Evolutionary conservation across 2,888 invertebrate species (phyloP).

Genomic region (Drosophila cognata): DNA sequence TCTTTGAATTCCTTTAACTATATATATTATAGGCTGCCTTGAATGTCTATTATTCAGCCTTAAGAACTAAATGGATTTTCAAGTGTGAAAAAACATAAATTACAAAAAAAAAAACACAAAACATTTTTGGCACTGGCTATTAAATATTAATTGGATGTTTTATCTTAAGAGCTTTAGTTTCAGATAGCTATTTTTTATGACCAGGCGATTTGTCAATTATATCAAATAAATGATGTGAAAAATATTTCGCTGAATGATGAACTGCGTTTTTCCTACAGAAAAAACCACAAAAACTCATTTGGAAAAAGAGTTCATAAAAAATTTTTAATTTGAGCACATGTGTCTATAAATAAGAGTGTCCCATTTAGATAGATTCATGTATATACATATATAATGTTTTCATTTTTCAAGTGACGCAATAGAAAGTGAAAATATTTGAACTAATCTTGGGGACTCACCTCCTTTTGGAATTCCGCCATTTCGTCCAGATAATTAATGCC

Average conservation of each 20-base stretch:
- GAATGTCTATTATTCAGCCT: conserved; percentile 13
- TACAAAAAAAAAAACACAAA: background rate
- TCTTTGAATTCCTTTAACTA: conserved; percentile 14
- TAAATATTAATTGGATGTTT: conserved; percentile 43
- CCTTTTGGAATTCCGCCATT: conserved; percentile 82
- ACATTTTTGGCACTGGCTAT: background rate
- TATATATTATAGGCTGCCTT: conserved; percentile 26
- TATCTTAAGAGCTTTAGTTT: conserved; percentile 21
- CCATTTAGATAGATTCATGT: conserved; percentile 38
- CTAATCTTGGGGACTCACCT: conserved; percentile 68
- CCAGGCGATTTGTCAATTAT: conserved; percentile 32
- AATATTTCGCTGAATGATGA: conserved; percentile 1
- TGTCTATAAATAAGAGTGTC: conserved; percentile 64
- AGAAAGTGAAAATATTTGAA: background rate
- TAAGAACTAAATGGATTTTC: conserved; percentile 20
- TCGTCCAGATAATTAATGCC: conserved; percentile 83
- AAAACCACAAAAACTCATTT: conserved; percentile 3
- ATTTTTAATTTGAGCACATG: conserved; percentile 50
- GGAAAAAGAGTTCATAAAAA: conserved; percentile 27
- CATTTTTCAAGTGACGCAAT: conserved; percentile 34
- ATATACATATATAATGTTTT: conserved; percentile 1
- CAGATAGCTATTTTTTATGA: conserved; percentile 15
- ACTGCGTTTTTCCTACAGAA: background rate
- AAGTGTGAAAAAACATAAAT: conserved; percentile 38
- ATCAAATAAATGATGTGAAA: conserved; percentile 32